phyloP scores from a whole-genome alignment of 2,888 invertebrate genomes.

The Mythimna ferrago region DNA sequence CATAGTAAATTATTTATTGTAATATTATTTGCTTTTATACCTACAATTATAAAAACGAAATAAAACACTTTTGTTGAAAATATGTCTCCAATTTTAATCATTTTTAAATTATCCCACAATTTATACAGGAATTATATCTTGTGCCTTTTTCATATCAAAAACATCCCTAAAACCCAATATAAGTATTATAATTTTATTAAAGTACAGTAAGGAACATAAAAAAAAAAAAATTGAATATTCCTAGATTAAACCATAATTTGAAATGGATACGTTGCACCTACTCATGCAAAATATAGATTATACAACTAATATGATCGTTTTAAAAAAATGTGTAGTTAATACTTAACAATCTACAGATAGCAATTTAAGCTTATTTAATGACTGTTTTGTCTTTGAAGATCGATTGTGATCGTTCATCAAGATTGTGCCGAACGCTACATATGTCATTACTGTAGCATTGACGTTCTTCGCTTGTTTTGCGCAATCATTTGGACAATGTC shows the following conservation, averaged over 20 bases:
- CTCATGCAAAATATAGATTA: neutral
- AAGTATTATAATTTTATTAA: neutral
- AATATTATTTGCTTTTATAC: slow-evolving; percentile 25
- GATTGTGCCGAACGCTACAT: slow-evolving; percentile 8
- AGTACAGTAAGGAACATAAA: neutral
- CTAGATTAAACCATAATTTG: no score
- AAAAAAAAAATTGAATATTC: no score
- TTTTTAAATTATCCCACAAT: slow-evolving; percentile 16
- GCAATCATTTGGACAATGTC: slow-evolving; percentile 3
- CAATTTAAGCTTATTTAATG: neutral
- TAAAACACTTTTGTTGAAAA: neutral
- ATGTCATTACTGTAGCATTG: neutral
- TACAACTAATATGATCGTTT: neutral
- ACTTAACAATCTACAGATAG: slow-evolving; percentile 1
- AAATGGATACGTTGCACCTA: no score
- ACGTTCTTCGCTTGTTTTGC: slow-evolving; percentile 1
- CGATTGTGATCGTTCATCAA: neutral
- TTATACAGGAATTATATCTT: slow-evolving; percentile 15
- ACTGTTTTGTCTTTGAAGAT: neutral
- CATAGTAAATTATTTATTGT: slow-evolving; percentile 15
- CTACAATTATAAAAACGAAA: neutral
- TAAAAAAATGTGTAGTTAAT: neutral
- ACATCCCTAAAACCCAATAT: neutral
- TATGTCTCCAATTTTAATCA: neutral
- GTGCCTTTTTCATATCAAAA: slow-evolving; percentile 68